Percentiles rank a stretch among this genome's conserved stretches.
Conservation (phyloP, 2,797 vertebrate species). For the Schizopygopsis pylzovi region DNA sequence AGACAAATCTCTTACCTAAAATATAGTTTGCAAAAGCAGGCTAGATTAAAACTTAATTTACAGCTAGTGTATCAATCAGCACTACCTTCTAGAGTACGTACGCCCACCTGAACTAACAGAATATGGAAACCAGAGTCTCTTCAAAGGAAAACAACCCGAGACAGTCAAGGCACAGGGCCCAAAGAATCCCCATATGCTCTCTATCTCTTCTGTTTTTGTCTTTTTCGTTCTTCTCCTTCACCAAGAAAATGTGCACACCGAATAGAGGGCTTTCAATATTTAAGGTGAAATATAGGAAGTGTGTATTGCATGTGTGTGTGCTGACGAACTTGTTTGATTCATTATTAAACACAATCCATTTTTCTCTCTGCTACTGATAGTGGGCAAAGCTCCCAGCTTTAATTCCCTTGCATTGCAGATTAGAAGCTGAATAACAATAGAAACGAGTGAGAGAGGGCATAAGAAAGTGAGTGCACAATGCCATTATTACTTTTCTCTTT, state of each 20-base stretch:
- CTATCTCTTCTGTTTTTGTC: conserved; percentile 25
- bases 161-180: conserved; percentile 1
- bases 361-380: conserved; percentile 67
- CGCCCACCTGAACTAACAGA: neutral
- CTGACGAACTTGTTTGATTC: conserved; percentile 72
- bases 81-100: neutral
- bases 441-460: conserved; percentile 10
- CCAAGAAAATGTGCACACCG: conserved; percentile 29
- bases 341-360: conserved; percentile 74
- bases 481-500: conserved; percentile 57
- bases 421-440: conserved; percentile 66
- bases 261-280: conserved; percentile 70
- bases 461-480: conserved; percentile 49
- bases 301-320: conserved; percentile 53
- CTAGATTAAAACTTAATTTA: conserved; percentile 45
- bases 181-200: neutral
- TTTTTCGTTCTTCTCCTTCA: conserved; percentile 16
- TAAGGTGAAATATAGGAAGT: conserved; percentile 71
- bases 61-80: conserved; percentile 6
- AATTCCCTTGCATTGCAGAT: conserved; percentile 76
- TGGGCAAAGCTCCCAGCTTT: conserved; percentile 70
- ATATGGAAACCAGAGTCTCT: conserved; percentile 22
- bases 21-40: conserved; percentile 26
- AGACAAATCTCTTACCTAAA: neutral
- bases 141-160: conserved; percentile 23